These are phyloP conservation scores for Danio choprae DNA, from an alignment of 2,797 vertebrate genomes.

Conservation along the genomic window DNA sequence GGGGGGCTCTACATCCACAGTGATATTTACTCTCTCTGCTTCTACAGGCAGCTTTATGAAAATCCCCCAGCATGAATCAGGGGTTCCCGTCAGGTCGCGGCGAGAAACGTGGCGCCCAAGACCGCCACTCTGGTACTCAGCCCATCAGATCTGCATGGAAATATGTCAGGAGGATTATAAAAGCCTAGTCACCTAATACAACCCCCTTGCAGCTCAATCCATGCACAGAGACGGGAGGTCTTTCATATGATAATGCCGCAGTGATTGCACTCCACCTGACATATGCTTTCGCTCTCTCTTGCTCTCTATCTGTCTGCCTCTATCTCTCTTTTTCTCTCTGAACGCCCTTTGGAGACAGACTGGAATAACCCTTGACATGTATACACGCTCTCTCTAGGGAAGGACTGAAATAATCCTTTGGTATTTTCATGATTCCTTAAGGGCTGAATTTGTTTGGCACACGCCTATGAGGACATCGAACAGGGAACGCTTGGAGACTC, in stretches of 20 bases:
- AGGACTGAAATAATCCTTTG: constrained; percentile 38
- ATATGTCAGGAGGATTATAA: constrained; percentile 43
- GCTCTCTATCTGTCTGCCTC: constrained; percentile 4
- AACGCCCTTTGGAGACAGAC: constrained; percentile 28
- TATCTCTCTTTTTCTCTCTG: constrained; percentile 22
- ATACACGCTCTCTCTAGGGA: constrained; percentile 10
- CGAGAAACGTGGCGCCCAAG: background rate
- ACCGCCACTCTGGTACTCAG: background rate
- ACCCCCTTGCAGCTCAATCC: constrained; percentile 35
- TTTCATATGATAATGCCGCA: constrained; percentile 50
- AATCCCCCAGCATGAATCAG: constrained; percentile 5
- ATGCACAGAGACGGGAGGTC: constrained; percentile 35
- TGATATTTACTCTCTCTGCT: constrained; percentile 20
- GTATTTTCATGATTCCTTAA: constrained; percentile 49
- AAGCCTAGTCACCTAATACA: constrained; percentile 48
- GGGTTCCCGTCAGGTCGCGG: constrained; percentile 17
- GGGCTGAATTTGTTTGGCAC: constrained; percentile 22
- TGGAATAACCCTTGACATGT: constrained; percentile 35
- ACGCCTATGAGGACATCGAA: constrained; percentile 27
- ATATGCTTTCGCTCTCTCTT: constrained; percentile 23
- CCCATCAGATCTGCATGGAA: constrained; percentile 41
- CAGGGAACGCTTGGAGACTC: constrained; percentile 11
- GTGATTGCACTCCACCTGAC: constrained; percentile 54
- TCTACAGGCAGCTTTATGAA: constrained; percentile 31
- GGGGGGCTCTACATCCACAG: constrained; percentile 16